phyloP scores from a whole-genome alignment of 1,140 invertebrate genomes.

The Lepidotrigona ventralis region DNA sequence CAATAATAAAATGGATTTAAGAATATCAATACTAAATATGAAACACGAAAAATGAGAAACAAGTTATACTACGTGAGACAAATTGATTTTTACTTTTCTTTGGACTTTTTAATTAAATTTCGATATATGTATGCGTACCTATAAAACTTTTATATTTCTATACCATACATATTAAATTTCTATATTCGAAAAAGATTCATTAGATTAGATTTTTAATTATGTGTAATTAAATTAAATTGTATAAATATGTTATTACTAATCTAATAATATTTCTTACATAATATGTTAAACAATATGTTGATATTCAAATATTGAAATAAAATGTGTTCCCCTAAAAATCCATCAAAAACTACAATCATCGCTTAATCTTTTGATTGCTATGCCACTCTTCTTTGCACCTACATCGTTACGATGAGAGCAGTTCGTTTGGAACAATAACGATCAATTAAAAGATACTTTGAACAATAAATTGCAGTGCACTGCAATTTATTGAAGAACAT shows the following conservation, averaged over 20 bases:
- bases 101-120: neutral
- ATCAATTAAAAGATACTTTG: slow-evolving; percentile 12
- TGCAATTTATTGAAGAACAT: neutral
- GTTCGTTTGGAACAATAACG: slow-evolving; percentile 5
- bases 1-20: neutral
- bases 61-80: neutral
- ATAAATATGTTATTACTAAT: neutral
- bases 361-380: neutral
- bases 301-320: neutral
- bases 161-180: no score
- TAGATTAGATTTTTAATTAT: neutral
- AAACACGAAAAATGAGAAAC: no score
- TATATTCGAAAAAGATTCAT: neutral
- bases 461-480: slow-evolving; percentile 7
- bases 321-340: neutral
- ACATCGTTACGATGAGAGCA: slow-evolving; percentile 1
- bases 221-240: neutral
- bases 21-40: no score
- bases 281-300: neutral
- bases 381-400: neutral
- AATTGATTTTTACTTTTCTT: neutral
- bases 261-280: no score
- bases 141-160: no score
- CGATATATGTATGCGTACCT: no score
- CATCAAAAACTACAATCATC: neutral